phyloP scores from a whole-genome alignment of 2,888 invertebrate genomes.

The Lordiphosa fenestrarum region DNA sequence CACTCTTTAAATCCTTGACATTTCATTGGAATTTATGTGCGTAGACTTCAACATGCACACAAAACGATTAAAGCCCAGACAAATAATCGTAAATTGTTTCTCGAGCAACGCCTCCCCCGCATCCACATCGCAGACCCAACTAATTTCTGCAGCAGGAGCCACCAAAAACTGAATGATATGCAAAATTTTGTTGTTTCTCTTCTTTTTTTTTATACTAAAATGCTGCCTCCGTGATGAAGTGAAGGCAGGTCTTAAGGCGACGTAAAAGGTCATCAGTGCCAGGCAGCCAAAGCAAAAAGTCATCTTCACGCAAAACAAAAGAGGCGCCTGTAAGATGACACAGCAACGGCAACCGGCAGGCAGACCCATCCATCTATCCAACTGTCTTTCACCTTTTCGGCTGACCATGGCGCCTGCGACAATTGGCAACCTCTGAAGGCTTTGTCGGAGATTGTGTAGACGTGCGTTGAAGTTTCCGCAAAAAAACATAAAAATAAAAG shows the following conservation, averaged over 20 bases:
- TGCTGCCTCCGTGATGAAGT: conserved; percentile 33
- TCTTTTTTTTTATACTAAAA: conserved; percentile 8
- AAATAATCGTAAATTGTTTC: conserved; percentile 66
- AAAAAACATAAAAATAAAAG: background rate
- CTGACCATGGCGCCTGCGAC: conserved; percentile 67
- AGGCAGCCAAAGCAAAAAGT: conserved; percentile 34
- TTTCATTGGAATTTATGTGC: conserved; percentile 60
- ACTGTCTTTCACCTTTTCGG: conserved; percentile 61
- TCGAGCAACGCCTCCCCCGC: conserved; percentile 45
- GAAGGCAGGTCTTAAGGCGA: conserved; percentile 53
- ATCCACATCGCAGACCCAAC: conserved; percentile 35
- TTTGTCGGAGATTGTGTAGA: background rate
- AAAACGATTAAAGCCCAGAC: conserved; percentile 42
- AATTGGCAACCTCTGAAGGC: conserved; percentile 26
- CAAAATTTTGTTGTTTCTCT: conserved; percentile 43
- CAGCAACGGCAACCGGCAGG: conserved; percentile 43
- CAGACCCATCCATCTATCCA: conserved; percentile 3
- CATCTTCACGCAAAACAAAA: conserved; percentile 54
- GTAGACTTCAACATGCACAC: conserved; percentile 27
- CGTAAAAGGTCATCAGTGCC: conserved; percentile 61
- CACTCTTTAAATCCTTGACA: conserved; percentile 59
- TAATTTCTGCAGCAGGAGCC: conserved; percentile 42
- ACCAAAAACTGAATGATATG: conserved; percentile 62
- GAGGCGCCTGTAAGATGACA: conserved; percentile 66
- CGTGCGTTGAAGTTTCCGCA: conserved; percentile 7